Percentiles rank a stretch among this genome's conserved stretches.
Conservation (phyloP, 2,888 invertebrate species). For the Brachylomia viminalis region DNA sequence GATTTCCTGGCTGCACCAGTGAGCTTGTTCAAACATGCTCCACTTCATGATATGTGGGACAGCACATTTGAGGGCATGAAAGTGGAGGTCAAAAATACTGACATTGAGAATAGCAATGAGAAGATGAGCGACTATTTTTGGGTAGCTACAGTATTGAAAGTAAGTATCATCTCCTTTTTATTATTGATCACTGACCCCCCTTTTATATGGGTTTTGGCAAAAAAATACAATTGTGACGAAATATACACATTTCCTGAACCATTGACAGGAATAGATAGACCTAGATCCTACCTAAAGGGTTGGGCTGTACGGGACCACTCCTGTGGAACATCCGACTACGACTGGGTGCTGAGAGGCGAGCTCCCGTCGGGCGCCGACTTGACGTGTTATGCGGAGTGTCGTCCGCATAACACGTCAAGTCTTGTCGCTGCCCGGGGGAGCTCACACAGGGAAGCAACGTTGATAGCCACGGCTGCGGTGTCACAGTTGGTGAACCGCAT, state of each 20-base stretch:
- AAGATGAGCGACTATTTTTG: slow-evolving; percentile 97
- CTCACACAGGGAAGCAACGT: too few relatives aligned
- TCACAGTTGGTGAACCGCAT: too few relatives aligned
- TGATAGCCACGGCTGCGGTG: too few relatives aligned
- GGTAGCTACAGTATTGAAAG: slow-evolving; percentile 98
- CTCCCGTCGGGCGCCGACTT: too few relatives aligned
- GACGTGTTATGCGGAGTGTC: too few relatives aligned
- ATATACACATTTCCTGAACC: neutral
- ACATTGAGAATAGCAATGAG: slow-evolving; percentile 95
- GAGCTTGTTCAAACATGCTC: slow-evolving; percentile 96
- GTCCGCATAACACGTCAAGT: too few relatives aligned
- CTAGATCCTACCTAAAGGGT: neutral
- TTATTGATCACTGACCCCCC: neutral
- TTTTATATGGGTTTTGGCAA: neutral
- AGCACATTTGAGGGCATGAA: slow-evolving; percentile 97
- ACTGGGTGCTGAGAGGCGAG: too few relatives aligned
- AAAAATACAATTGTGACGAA: neutral
- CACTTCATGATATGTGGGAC: slow-evolving; percentile 97
- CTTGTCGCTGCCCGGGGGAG: too few relatives aligned
- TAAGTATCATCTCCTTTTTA: slow-evolving; percentile 61
- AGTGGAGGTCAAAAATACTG: slow-evolving; percentile 97
- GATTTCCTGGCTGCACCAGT: slow-evolving; percentile 95
- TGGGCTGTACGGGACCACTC: neutral
- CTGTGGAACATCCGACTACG: too few relatives aligned
- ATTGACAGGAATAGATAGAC: neutral